Evolutionary conservation across 23 tunicate species (phyloP).

Genomic region (Styela plicata): DNA sequence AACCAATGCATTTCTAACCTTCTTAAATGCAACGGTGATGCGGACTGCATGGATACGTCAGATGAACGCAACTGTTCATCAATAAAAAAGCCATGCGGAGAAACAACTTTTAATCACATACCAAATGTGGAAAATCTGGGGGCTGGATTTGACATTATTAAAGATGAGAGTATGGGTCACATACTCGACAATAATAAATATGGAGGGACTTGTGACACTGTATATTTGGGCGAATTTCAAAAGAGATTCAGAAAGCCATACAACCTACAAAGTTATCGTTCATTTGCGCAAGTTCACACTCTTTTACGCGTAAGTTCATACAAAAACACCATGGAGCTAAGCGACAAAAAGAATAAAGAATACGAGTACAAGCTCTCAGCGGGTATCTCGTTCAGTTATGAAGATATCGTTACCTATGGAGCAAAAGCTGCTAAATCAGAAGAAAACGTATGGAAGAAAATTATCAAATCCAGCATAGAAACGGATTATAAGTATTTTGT

Average conservation of each 20-base stretch:
- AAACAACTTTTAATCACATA: too few species aligned
- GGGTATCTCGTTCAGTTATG: background rate
- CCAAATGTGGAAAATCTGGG: background rate
- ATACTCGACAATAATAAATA: background rate
- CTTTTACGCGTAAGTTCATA: background rate
- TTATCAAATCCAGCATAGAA: background rate
- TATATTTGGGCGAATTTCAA: background rate
- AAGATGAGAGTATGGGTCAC: background rate
- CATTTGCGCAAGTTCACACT: background rate
- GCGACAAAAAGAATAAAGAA: background rate
- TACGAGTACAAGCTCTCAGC: background rate
- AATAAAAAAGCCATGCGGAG: background rate
- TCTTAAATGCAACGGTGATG: background rate
- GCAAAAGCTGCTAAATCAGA: background rate
- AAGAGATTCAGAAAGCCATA: background rate
- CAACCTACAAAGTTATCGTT: background rate
- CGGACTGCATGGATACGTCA: background rate
- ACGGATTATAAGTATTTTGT: background rate
- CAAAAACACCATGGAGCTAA: background rate
- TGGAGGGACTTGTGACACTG: background rate
- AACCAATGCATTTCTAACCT: background rate
- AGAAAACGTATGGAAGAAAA: background rate
- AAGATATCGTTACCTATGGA: background rate
- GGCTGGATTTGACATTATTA: background rate
- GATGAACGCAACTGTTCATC: background rate